A percentile compares a stretch with the other conserved stretches of the same genome.
Conservation (phyloP, 37 sponge, comb jelly and placozoan species). For the Diacarnus erythraeanus region DNA sequence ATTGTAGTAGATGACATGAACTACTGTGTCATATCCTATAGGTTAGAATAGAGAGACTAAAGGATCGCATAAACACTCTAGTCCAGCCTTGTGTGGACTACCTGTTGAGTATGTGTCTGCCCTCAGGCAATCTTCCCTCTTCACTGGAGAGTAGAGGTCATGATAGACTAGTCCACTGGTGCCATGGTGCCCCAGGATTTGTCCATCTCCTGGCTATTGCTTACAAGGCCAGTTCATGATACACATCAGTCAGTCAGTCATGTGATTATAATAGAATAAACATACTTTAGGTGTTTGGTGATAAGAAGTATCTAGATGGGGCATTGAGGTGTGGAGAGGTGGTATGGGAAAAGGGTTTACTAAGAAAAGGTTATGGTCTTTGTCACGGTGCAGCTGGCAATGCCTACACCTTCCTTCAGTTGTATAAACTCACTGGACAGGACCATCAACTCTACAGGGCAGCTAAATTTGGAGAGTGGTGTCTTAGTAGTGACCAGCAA, state of each 20-base stretch:
- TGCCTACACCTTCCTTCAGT: conserved; percentile 90
- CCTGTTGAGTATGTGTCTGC: conserved; percentile 50
- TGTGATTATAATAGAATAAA: no score
- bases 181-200: conserved; percentile 97
- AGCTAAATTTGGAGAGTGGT: conserved; percentile 82
- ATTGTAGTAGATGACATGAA: no score
- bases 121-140: conserved; percentile 81
- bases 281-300: conserved; percentile 69
- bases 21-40: not conserved
- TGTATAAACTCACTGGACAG: conserved; percentile 73
- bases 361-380: conserved; percentile 87
- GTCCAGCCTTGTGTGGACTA: conserved; percentile 52
- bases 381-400: conserved; percentile 96
- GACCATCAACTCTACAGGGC: conserved; percentile 66
- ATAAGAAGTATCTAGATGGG: conserved; percentile 58
- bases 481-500: conserved; percentile 40
- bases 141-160: conserved; percentile 55
- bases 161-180: conserved; percentile 92
- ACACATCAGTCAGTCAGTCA: no score
- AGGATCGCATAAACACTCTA: conserved; percentile 8
- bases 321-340: conserved; percentile 70
- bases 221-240: no score
- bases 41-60: conserved; percentile 1
- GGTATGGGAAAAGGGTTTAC: conserved; percentile 86
- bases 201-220: conserved; percentile 73